A percentile compares a stretch with the other conserved stretches of the same genome.
These are phyloP conservation scores for Helostoma temminkii DNA, from an alignment of 2,797 vertebrate genomes.

Conservation along the genomic window DNA sequence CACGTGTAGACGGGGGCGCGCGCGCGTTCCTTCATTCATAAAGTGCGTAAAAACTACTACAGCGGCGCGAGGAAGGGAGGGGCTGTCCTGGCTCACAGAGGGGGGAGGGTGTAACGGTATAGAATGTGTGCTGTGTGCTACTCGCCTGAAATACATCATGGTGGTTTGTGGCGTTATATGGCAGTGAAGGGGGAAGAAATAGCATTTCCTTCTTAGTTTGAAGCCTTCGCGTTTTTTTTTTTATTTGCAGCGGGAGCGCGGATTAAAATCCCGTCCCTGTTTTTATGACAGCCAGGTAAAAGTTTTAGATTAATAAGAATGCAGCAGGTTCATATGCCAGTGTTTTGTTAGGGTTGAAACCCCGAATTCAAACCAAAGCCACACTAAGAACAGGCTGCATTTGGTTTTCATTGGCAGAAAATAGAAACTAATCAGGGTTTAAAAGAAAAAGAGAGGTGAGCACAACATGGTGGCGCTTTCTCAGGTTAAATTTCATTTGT, in stretches of 20 bases:
- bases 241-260: neutral
- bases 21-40: constrained; percentile 82
- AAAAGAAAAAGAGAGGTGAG: neutral
- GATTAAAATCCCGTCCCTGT: neutral
- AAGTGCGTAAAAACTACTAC: constrained; percentile 78
- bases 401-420: no score
- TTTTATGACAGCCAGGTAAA: no score
- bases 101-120: constrained; percentile 41
- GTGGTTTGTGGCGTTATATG: neutral
- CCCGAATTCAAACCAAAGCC: no score
- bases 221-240: neutral
- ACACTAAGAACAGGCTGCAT: no score
- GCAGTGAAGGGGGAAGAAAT: neutral
- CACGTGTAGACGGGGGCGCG: constrained; percentile 25
- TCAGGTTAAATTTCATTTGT: neutral
- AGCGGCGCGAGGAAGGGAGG: constrained; percentile 68
- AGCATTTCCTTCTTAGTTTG: neutral
- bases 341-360: no score
- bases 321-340: no score
- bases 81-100: constrained; percentile 9
- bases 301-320: no score
- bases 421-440: no score
- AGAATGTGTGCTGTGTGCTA: constrained; percentile 57
- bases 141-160: constrained; percentile 19
- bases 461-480: neutral